Evolutionary conservation across 2,888 invertebrate genomes (phyloP).

Genomic region (Drosophila acutilabella): DNA sequence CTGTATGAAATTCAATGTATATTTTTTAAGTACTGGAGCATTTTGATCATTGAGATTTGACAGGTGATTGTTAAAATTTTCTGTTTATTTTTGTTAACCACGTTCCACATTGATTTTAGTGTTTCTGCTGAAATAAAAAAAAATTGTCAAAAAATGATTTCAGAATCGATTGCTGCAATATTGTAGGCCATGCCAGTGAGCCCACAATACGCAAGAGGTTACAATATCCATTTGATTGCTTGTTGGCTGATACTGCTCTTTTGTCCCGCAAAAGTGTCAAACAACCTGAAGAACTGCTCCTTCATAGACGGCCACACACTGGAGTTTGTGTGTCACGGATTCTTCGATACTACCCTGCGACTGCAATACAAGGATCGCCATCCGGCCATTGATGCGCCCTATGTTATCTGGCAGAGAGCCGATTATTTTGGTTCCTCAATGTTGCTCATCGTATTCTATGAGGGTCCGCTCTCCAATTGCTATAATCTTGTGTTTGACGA

Average conservation of each 20-base stretch:
- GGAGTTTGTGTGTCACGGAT: constrained; percentile 59
- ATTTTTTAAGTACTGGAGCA: background rate
- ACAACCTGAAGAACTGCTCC: constrained; percentile 38
- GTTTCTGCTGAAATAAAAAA: constrained; percentile 42
- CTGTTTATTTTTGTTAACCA: constrained; percentile 24
- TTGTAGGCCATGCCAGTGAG: constrained; percentile 72
- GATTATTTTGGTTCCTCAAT: constrained; percentile 47
- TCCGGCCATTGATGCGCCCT: constrained; percentile 53
- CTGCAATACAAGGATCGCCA: constrained; percentile 55
- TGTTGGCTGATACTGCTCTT: constrained; percentile 47
- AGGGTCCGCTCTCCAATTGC: constrained; percentile 57
- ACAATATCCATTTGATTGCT: constrained; percentile 60
- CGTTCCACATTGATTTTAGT: constrained; percentile 42
- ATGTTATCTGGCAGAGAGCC: constrained; percentile 58
- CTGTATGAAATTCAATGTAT: background rate
- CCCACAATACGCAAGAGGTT: constrained; percentile 48
- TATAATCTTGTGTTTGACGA: constrained; percentile 43
- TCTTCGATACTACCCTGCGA: constrained; percentile 41
- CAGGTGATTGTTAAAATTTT: background rate
- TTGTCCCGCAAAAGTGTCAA: constrained; percentile 21
- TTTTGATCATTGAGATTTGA: constrained; percentile 12
- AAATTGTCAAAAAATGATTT: constrained; percentile 66
- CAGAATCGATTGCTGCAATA: constrained; percentile 55
- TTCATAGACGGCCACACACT: constrained; percentile 63
- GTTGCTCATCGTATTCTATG: constrained; percentile 60